phyloP scores from a whole-genome alignment of 1,140 invertebrate genomes.

The Caenorhabditis remanei region DNA sequence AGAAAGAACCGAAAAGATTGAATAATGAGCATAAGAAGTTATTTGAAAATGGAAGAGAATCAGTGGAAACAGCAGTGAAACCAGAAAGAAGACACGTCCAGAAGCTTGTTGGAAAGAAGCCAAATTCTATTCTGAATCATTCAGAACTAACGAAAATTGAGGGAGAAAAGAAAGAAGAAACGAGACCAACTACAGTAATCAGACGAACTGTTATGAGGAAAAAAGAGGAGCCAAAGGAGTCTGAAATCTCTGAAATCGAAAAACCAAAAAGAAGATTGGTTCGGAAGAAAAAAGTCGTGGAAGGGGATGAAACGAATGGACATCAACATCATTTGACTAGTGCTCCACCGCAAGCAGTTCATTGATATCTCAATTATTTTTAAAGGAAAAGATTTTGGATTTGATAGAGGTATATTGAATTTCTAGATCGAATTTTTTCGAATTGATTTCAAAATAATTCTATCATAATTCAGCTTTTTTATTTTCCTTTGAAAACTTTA shows the following conservation, averaged over 20 bases:
- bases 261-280: constrained; percentile 33
- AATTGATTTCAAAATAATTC: too few relatives aligned
- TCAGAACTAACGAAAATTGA: not conserved
- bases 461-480: too few relatives aligned
- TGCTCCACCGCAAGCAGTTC: constrained; percentile 29
- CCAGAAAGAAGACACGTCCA: constrained; percentile 8
- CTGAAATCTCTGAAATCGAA: not conserved
- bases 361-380: not conserved
- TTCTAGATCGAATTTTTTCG: too few relatives aligned
- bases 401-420: too few relatives aligned
- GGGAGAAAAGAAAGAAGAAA: constrained; percentile 12
- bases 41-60: not conserved
- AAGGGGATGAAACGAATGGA: not conserved
- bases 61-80: not conserved
- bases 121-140: constrained; percentile 21
- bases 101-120: constrained; percentile 22
- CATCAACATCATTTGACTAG: constrained; percentile 25
- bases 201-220: constrained; percentile 29
- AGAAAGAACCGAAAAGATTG: constrained; percentile 23
- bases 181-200: constrained; percentile 33
- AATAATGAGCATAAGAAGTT: constrained; percentile 21
- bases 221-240: not conserved
- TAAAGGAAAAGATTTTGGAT: not conserved
- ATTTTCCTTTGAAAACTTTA: not conserved
- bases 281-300: constrained; percentile 25